Conservation (phyloP, 2,797 vertebrate species). For the Podargus strigoides region DNA sequence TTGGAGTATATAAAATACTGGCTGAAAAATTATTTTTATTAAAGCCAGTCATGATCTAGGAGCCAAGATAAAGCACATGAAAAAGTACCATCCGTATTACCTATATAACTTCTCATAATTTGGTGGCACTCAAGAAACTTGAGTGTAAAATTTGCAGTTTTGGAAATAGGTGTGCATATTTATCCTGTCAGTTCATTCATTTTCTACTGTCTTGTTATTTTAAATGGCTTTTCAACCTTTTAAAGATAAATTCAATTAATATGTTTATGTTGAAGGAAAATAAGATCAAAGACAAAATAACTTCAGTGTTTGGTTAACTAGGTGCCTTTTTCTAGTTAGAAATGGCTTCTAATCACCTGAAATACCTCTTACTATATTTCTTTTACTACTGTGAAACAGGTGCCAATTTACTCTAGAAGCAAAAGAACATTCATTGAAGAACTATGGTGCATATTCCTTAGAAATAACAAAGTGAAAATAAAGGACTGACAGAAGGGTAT, state of each 20-base stretch:
- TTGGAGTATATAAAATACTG: constrained; percentile 24
- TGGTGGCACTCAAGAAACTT: background rate
- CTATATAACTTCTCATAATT: background rate
- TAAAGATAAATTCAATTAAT: background rate
- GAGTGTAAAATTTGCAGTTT: background rate
- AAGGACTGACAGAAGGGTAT: background rate
- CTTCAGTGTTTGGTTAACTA: background rate
- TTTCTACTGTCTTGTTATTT: background rate
- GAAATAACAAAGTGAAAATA: constrained; percentile 1
- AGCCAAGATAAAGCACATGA: background rate
- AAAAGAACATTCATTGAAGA: background rate
- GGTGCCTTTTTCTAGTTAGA: background rate
- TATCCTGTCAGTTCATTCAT: background rate
- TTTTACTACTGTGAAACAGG: background rate
- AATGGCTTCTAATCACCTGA: background rate
- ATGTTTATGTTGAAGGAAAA: background rate
- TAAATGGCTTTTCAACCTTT: background rate
- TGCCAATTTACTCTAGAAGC: background rate
- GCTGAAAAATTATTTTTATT: constrained; percentile 32
- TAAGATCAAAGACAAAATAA: constrained; percentile 10
- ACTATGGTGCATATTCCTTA: background rate
- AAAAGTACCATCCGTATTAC: background rate
- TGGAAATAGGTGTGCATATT: background rate
- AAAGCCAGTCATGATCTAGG: background rate
- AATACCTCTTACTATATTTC: background rate